A percentile compares a stretch with the other conserved stretches of the same genome.
Evolutionary conservation across 2,888 invertebrate genomes (phyloP).

Genomic region (Lithosia quadra): DNA sequence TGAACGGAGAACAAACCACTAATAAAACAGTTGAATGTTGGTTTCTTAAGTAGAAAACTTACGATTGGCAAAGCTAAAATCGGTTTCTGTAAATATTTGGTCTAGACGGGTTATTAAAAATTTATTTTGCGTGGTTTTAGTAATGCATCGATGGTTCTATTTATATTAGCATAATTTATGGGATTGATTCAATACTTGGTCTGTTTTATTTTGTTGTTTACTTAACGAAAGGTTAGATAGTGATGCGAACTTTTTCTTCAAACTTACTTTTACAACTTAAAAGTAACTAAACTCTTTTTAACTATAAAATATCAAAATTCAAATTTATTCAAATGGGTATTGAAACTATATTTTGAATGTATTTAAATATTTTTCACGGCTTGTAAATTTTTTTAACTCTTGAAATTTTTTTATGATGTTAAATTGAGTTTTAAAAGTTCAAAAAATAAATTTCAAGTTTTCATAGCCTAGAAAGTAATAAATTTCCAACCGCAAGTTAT

Average conservation of each 20-base stretch:
- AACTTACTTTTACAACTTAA: slow-evolving; percentile 13
- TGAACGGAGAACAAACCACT: slow-evolving; percentile 61
- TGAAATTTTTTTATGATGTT: not conserved
- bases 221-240: slow-evolving; percentile 7
- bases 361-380: not conserved
- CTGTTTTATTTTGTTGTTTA: slow-evolving; percentile 15
- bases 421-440: not conserved
- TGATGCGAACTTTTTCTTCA: slow-evolving; percentile 7
- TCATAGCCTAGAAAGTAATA: too few species aligned
- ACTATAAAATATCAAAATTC: slow-evolving; percentile 9
- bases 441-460: not conserved
- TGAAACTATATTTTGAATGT: not conserved
- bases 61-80: slow-evolving; percentile 73
- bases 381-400: not conserved
- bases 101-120: slow-evolving; percentile 85
- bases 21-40: slow-evolving; percentile 76
- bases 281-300: slow-evolving; percentile 26
- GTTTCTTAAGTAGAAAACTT: slow-evolving; percentile 75
- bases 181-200: slow-evolving; percentile 17
- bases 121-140: slow-evolving; percentile 73
- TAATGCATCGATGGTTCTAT: slow-evolving; percentile 58
- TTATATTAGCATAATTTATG: slow-evolving; percentile 36
- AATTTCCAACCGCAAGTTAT: too few species aligned
- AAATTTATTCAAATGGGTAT: not conserved
- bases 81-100: slow-evolving; percentile 70